Conservation (phyloP, 2,888 invertebrate genomes). For the Ypsolopha scabrella region DNA sequence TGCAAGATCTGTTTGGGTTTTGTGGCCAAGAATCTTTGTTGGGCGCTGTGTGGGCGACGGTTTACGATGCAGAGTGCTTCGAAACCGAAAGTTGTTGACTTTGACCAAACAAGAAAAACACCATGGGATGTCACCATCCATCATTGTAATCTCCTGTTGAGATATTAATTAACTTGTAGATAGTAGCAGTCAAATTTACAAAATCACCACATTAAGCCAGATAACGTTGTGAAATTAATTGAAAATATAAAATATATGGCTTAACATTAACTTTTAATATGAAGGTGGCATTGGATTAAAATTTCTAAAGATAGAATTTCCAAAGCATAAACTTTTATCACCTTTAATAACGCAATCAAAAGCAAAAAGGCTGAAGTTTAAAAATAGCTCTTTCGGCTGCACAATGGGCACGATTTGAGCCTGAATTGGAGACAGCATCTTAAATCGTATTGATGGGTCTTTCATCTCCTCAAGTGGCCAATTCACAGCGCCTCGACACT, state of each 20-base stretch:
- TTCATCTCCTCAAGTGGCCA: constrained; percentile 26
- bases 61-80: not conserved
- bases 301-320: too few relatives aligned
- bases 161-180: not conserved
- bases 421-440: constrained; percentile 24
- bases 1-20: not conserved
- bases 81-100: constrained; percentile 6
- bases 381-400: constrained; percentile 33
- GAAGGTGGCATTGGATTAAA: too few relatives aligned
- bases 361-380: constrained; percentile 27
- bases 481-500: constrained; percentile 23
- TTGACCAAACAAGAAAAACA: not conserved
- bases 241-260: too few relatives aligned
- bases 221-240: not conserved
- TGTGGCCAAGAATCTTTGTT: not conserved
- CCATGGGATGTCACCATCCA: constrained; percentile 1
- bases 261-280: too few relatives aligned
- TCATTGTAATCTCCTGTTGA: not conserved
- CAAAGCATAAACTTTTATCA: too few relatives aligned
- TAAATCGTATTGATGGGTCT: constrained; percentile 19
- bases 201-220: not conserved
- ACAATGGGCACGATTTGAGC: constrained; percentile 39
- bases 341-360: too few relatives aligned
- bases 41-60: not conserved
- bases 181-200: not conserved